Percentiles rank a stretch among this genome's conserved stretches.
Conservation (phyloP, 2,797 vertebrate genomes). For the Eleutherodactylus coqui region DNA sequence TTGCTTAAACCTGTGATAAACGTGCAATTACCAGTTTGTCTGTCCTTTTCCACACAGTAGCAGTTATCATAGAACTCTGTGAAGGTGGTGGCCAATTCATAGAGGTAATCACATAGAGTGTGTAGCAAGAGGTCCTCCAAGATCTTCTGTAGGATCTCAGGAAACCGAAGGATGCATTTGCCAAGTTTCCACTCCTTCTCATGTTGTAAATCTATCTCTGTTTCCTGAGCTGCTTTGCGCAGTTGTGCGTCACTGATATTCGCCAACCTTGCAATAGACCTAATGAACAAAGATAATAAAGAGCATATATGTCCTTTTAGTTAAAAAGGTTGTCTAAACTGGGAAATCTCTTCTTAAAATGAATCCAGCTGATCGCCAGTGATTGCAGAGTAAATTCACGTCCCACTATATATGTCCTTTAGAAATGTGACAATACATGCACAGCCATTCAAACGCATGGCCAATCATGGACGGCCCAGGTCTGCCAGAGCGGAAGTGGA, state of each 20-base stretch:
- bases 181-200: constrained; percentile 97
- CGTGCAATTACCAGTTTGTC: constrained; percentile 84
- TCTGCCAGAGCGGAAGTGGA: no score
- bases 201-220: constrained; percentile 86
- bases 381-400: no score
- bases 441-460: no score
- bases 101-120: constrained; percentile 93
- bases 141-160: constrained; percentile 93
- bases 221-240: constrained; percentile 82
- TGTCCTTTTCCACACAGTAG: constrained; percentile 97
- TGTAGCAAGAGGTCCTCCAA: constrained; percentile 92
- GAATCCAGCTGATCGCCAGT: background rate
- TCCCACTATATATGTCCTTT: no score
- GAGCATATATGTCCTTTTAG: background rate
- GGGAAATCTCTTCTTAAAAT: no score
- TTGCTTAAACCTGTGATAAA: background rate
- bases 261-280: constrained; percentile 92
- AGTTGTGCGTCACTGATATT: constrained; percentile 83
- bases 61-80: constrained; percentile 98
- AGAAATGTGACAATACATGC: no score
- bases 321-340: no score
- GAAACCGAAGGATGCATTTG: constrained; percentile 92
- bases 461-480: no score
- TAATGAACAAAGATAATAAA: constrained; percentile 64
- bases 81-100: constrained; percentile 96